Conservation (phyloP, 2,888 invertebrate species). For the Oligia strigilis region DNA sequence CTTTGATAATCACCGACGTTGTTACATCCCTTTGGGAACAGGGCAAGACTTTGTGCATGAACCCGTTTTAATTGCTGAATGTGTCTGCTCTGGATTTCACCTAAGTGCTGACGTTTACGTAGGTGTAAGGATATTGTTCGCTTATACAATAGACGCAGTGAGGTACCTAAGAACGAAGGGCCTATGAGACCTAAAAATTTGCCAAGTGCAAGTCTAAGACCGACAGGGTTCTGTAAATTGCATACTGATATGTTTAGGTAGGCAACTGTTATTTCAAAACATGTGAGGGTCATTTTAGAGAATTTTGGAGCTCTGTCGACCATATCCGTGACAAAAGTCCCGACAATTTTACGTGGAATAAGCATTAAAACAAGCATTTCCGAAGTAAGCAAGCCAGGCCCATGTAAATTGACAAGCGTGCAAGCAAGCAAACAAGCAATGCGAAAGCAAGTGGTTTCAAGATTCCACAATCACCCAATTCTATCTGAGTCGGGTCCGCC, state of each 20-base stretch:
- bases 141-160: neutral
- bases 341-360: no score
- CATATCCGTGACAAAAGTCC: neutral
- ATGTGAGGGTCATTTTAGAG: neutral
- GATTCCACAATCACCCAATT: neutral
- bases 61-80: neutral
- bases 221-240: neutral
- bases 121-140: neutral
- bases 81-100: neutral
- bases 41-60: conserved; percentile 19
- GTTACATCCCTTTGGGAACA: conserved; percentile 75
- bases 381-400: neutral
- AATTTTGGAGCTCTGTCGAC: neutral
- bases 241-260: neutral
- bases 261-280: neutral
- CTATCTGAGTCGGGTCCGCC: neutral
- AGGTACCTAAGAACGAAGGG: neutral
- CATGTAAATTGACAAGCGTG: neutral
- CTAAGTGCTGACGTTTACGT: neutral
- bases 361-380: neutral
- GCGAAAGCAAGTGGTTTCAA: neutral
- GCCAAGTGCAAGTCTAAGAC: neutral
- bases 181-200: neutral
- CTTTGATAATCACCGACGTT: conserved; percentile 83
- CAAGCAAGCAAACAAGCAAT: neutral